Percentiles rank a stretch among this genome's conserved stretches.
These are phyloP conservation scores for Aphelocoma californica DNA, from an alignment of 2,797 vertebrate species.

Conservation along the genomic window DNA sequence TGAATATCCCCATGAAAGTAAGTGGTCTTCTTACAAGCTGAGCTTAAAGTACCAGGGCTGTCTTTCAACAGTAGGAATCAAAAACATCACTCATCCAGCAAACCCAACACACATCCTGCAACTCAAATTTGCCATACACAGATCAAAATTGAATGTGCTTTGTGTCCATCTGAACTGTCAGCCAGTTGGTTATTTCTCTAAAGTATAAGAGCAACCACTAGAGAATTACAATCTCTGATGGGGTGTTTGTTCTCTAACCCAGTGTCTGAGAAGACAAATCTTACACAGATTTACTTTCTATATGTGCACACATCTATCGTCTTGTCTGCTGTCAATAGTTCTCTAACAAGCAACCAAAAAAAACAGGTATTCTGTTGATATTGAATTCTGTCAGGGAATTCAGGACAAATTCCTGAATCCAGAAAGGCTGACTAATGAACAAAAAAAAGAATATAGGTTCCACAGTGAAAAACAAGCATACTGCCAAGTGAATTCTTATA, in stretches of 20 bases:
- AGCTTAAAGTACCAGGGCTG: neutral
- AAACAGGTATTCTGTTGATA: neutral
- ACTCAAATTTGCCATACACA: neutral
- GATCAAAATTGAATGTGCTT: neutral
- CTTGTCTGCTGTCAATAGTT: neutral
- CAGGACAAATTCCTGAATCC: neutral
- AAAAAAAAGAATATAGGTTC: too few relatives aligned
- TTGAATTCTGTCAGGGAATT: neutral
- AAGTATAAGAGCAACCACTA: neutral
- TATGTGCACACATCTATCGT: neutral
- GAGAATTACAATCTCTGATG: neutral
- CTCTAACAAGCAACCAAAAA: neutral
- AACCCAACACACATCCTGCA: fast-evolving
- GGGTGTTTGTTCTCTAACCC: neutral
- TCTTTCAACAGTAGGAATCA: neutral
- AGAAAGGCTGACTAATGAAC: neutral
- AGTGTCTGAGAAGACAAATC: neutral
- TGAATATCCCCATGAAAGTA: neutral
- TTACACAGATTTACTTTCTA: neutral
- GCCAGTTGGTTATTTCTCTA: neutral
- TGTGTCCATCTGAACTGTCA: neutral
- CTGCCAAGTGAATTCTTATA: neutral
- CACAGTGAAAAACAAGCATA: neutral
- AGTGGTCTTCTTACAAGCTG: neutral
- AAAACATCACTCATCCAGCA: neutral